Conservation (phyloP, 1,140 invertebrate species). For the Magallana gigas region DNA sequence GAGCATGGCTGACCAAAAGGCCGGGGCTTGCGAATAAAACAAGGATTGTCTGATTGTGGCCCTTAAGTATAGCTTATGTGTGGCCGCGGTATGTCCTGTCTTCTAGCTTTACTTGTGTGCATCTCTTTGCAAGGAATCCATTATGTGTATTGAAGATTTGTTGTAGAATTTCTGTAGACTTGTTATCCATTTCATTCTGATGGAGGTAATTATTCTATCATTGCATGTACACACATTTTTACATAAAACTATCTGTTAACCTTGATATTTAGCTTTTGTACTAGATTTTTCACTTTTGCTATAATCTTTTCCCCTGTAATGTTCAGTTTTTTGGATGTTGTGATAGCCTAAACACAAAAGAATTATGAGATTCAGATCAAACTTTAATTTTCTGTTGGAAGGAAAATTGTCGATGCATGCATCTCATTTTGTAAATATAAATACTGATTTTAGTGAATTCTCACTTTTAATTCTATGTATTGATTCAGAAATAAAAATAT, state of each 20-base stretch:
- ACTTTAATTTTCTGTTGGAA: neutral
- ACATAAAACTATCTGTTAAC: neutral
- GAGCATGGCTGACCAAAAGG: too few species aligned
- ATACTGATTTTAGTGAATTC: conserved; percentile 8
- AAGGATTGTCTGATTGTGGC: neutral
- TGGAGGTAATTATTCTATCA: neutral
- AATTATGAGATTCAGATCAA: conserved; percentile 2
- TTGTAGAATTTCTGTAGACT: neutral
- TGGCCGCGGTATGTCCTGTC: neutral
- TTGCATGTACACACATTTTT: conserved; percentile 12
- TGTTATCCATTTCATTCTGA: neutral
- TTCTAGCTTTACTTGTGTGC: neutral
- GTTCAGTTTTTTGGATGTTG: conserved; percentile 23
- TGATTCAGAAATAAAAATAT: conserved; percentile 13
- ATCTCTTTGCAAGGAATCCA: neutral
- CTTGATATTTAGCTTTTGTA: conserved; percentile 1
- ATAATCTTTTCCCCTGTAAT: neutral
- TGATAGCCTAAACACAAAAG: neutral
- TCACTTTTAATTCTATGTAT: conserved; percentile 5
- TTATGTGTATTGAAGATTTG: neutral
- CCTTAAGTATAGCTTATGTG: neutral
- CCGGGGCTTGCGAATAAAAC: too few species aligned
- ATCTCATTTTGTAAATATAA: conserved; percentile 17
- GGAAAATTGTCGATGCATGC: conserved; percentile 18
- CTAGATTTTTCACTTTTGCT: neutral